phyloP scores from a whole-genome alignment of 2,113 vertebrate species.

The Sorex araneus region DNA sequence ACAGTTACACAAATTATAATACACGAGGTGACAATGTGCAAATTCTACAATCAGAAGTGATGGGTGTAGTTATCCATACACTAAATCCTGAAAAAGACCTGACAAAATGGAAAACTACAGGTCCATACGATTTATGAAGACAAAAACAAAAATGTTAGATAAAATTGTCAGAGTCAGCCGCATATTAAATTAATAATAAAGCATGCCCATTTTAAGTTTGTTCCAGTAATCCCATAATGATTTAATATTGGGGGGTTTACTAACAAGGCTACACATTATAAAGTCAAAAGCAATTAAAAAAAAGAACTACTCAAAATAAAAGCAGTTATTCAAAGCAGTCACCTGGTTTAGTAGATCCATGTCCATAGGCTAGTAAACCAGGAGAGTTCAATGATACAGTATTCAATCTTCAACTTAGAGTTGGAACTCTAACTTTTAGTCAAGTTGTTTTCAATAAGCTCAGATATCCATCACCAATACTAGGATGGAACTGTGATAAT shows the following conservation, averaged over 20 bases:
- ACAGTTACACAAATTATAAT: not conserved
- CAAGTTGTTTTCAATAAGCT: conserved; percentile 17
- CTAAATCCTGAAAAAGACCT: not conserved
- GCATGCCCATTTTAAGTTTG: not conserved
- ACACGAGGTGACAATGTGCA: not conserved
- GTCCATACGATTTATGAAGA: conserved; percentile 1
- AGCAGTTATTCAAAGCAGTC: not conserved
- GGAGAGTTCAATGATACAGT: conserved; percentile 6
- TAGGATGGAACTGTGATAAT: not conserved
- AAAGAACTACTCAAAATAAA: not conserved
- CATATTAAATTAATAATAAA: conserved; percentile 43
- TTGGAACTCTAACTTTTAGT: not conserved
- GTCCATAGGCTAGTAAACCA: not conserved
- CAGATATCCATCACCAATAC: not conserved
- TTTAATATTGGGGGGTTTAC: conserved; percentile 1
- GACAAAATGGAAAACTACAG: not conserved
- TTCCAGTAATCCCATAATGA: conserved; percentile 19
- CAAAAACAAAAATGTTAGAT: conserved; percentile 22
- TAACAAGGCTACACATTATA: conserved; percentile 27
- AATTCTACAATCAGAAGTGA: not conserved
- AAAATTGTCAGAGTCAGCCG: not conserved
- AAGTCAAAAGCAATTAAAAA: conserved; percentile 57
- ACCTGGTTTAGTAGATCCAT: not conserved
- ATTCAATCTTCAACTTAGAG: not conserved
- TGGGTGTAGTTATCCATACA: not conserved